Evolutionary conservation across 2,888 invertebrate genomes (phyloP), one percentile per base, ranked within the genome.

Genomic region (Macrophya annulata): DNA sequence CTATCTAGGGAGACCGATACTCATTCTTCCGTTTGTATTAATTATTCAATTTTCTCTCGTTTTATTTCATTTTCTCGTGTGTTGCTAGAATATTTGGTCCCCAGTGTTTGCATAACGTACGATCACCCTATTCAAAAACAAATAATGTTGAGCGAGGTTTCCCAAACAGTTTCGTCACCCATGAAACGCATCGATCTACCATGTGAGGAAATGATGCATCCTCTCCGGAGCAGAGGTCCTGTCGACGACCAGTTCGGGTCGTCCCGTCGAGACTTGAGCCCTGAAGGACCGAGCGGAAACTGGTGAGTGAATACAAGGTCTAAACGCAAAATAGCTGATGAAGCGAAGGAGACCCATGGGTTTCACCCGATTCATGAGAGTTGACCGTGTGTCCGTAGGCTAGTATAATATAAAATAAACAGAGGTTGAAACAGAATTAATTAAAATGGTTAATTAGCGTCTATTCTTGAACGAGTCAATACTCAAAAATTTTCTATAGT

Each of bases 241-340:
- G 59, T 55, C 79, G 5, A 40, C 51, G 59, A 55, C 55, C 79
- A 25, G 81, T 10, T 25, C 62, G 62, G 81, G 81, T 81, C 81
- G 25, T 59, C 21, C 43, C 81, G 3, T 81, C 40, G 81, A 25
- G 62, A 81, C 40, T 81, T 15, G 10, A 62, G 59, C 15, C 37
- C 21, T 31, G 15, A 40, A 21, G 81, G 74, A 74, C 74, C 21
- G 25, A 74, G 15, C 45, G 25, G n/a, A 45, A 45, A 77, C 77
- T 25, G 43, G 40, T 81, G 43, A 81, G 81, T 81, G 81, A 81
- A 81, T 81, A 62, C 43, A 81, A 81, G 43, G 81, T 62, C 62
- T 21, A 45, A 81, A 62, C 62, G 62, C 81, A 0, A 43, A 81
- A 81, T 81, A 81, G 25, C 81, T 81, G 59, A 62, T n/a, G 12